Conservation (phyloP, 2,113 vertebrate genomes). For the Phalacrocorax brasilianus region DNA sequence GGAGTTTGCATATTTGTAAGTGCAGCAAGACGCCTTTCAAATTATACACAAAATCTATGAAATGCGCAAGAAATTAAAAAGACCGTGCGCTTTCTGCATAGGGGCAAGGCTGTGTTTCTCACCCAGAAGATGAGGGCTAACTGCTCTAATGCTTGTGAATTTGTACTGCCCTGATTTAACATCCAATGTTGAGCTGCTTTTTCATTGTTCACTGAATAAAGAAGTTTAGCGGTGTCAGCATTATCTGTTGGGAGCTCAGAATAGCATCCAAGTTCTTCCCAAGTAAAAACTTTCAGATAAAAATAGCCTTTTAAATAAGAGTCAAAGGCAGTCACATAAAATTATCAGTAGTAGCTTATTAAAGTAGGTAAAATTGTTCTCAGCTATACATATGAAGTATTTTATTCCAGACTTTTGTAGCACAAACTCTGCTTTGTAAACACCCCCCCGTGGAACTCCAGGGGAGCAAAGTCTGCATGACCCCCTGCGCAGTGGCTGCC, state of each 20-base stretch:
- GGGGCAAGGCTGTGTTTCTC: not conserved
- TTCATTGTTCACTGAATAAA: not conserved
- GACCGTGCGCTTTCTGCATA: not conserved
- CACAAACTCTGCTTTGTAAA: not conserved
- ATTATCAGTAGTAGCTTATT: not conserved
- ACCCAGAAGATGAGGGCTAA: not conserved
- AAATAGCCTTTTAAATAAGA: not conserved
- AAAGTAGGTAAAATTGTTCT: not conserved
- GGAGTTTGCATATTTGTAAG: not conserved
- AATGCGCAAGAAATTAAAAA: not conserved
- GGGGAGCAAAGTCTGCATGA: not conserved
- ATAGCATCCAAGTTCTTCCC: not conserved
- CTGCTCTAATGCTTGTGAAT: not conserved
- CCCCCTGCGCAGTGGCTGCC: not conserved
- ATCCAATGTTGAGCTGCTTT: not conserved
- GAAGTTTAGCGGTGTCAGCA: accelerated
- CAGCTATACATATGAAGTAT: not conserved
- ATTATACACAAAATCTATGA: not conserved
- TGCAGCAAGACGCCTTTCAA: not conserved
- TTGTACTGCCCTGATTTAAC: not conserved
- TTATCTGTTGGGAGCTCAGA: not conserved
- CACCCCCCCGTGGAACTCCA: accelerated
- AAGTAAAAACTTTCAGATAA: not conserved
- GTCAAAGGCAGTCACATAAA: not conserved
- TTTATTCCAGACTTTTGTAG: not conserved